A percentile compares a stretch with the other conserved stretches of the same genome.
These are phyloP conservation scores for Zygogramma bicolorata DNA, from an alignment of 2,888 invertebrate genomes.

Conservation along the genomic window DNA sequence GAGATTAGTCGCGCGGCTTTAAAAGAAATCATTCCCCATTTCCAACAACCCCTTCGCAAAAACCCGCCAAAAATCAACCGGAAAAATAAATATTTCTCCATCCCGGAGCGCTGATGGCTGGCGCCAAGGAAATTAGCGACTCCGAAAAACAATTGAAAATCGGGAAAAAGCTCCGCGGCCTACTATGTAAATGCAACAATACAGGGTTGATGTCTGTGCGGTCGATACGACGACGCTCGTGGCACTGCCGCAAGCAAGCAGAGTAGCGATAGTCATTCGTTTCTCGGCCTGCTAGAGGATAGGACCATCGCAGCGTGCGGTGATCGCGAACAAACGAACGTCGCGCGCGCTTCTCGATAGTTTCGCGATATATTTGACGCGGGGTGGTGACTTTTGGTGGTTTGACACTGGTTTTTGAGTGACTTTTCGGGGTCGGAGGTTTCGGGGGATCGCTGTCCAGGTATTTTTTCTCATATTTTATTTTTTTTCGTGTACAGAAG, in stretches of 20 bases:
- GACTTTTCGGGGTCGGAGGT: neutral
- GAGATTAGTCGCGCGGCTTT: too few relatives aligned
- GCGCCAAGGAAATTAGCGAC: slow-evolving; percentile 39
- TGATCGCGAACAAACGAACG: slow-evolving; percentile 32
- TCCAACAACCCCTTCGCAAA: neutral
- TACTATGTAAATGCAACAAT: slow-evolving; percentile 57
- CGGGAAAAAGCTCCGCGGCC: slow-evolving; percentile 42
- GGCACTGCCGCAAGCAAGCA: slow-evolving; percentile 59
- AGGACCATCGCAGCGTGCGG: slow-evolving; percentile 32
- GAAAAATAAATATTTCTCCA: neutral
- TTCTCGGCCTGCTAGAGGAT: slow-evolving; percentile 50
- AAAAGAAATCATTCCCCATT: too few relatives aligned
- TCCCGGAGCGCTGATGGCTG: slow-evolving; percentile 6
- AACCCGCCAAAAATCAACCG: neutral
- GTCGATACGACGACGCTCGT: slow-evolving; percentile 59
- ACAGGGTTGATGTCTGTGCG: slow-evolving; percentile 53
- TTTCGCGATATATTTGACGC: slow-evolving; percentile 7
- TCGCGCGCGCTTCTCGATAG: slow-evolving; percentile 29
- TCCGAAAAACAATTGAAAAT: slow-evolving; percentile 37
- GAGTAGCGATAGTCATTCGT: slow-evolving; percentile 55
- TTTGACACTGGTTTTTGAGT: neutral
- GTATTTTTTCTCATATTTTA: neutral
- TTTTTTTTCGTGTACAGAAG: too few relatives aligned
- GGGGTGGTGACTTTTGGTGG: slow-evolving; percentile 1
- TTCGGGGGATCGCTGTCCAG: neutral